These are phyloP conservation scores for Physocephala rufipes DNA, from an alignment of 2,888 invertebrate genomes.

Conservation along the genomic window DNA sequence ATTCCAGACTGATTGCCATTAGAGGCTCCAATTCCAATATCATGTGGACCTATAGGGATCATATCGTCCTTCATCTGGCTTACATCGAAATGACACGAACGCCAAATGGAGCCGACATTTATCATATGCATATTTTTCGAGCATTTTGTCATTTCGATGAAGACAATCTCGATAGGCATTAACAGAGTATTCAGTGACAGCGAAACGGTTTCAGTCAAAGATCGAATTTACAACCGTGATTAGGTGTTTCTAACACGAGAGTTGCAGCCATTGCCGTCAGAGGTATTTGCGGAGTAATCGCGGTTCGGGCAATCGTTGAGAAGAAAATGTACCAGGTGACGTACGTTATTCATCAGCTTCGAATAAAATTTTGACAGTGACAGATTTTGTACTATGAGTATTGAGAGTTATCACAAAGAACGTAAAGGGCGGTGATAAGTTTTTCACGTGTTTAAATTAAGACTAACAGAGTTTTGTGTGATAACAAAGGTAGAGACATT, in stretches of 20 bases:
- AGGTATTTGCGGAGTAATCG: neutral
- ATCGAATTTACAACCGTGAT: neutral
- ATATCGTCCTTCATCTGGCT: too few species aligned
- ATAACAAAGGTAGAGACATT: too few species aligned
- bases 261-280: neutral
- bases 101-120: neutral
- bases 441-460: neutral
- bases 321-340: neutral
- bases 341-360: neutral
- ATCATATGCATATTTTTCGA: neutral
- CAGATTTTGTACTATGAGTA: neutral
- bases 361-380: slow-evolving; percentile 1
- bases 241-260: neutral
- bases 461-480: neutral
- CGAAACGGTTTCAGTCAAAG: too few species aligned
- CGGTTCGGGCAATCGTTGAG: neutral
- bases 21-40: too few species aligned
- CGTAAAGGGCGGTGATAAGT: neutral
- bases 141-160: neutral
- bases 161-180: slow-evolving; percentile 8
- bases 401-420: too few species aligned
- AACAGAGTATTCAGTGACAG: slow-evolving; percentile 1
- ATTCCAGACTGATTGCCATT: too few species aligned
- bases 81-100: too few species aligned
- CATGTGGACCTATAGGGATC: too few species aligned